Base-by-base conservation (phyloP, 2,797 vertebrate genomes). In the Hippocampus kuda region DNA sequence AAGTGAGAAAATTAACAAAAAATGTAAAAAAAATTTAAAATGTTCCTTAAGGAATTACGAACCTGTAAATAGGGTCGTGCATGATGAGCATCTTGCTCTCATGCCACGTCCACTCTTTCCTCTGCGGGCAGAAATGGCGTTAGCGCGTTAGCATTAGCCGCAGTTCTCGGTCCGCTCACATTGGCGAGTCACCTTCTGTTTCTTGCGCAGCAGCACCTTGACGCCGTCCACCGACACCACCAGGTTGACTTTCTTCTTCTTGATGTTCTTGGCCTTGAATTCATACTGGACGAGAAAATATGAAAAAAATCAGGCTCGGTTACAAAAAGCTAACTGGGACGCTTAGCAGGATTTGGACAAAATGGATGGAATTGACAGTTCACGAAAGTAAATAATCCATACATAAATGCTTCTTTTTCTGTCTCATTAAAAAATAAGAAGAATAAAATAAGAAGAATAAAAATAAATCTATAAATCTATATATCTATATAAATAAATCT, bases 221-320 rank as follows among this genome's bases (percentile, higher is more conserved):
- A 93, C 92, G 0, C 92, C 92, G 0, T 94, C 93, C 78, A 94
- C 92, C 0, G 94, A 94, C 81, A 96, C 93, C 0, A 92, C 80
- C 18, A 97, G 90, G 90, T 84, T 94, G 77, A 93, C 94, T 75
- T 94, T 94, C 88, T 93, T 95, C 90, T 94, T 96, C 83, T 95
- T 95, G 75, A 94, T 91, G 76, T 92, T 94, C 85, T 95, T 94
- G 68, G 93, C 92, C 86, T 97, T 97, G 88, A 96, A 97, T 81
- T 96, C 95, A 2, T 93, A 97, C 95, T 97, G 70, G 42, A 24
- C 71, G 48, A 78, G 2, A 49, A 72, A 24, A 66, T 1, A 49
- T 4, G 48, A 27, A 67, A 13, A 0, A 64, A 2, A 41, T 42
- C 6, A 22, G 3, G 24, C 67, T 4, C 15, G 41, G 48, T 64